A percentile compares a stretch with the other conserved stretches of the same genome.
Conservation (phyloP, 2,797 vertebrate genomes). For the Pangasius sanitwongsei region DNA sequence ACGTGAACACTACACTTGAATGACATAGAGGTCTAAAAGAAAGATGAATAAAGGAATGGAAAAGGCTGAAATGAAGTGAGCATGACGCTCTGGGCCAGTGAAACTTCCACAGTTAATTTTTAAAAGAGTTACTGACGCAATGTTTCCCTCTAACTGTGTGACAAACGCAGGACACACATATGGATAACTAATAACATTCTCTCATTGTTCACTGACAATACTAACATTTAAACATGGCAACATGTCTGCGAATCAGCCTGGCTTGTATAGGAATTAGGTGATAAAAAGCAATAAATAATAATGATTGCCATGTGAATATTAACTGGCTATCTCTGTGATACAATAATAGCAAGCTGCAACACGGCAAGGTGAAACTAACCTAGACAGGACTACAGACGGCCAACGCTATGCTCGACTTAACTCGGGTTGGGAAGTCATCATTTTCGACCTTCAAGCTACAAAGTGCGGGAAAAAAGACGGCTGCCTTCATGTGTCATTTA, state of each 20-base stretch:
- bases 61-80: neutral
- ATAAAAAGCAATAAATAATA: neutral
- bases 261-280: neutral
- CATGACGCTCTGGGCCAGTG: conserved; percentile 8
- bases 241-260: neutral
- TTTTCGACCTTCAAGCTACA: neutral
- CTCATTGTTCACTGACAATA: neutral
- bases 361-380: neutral
- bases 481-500: neutral
- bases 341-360: neutral
- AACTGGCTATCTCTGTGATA: neutral
- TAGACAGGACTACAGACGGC: neutral
- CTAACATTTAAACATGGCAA: neutral
- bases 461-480: neutral
- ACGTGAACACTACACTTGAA: neutral
- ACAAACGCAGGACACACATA: neutral
- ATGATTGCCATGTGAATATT: neutral
- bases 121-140: neutral
- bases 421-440: neutral
- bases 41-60: conserved; percentile 17
- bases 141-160: neutral
- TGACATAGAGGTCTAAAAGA: neutral
- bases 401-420: neutral
- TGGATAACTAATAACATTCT: neutral
- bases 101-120: neutral